phyloP scores from a whole-genome alignment of 2,888 invertebrate species.

The Vesta saturnalis region DNA sequence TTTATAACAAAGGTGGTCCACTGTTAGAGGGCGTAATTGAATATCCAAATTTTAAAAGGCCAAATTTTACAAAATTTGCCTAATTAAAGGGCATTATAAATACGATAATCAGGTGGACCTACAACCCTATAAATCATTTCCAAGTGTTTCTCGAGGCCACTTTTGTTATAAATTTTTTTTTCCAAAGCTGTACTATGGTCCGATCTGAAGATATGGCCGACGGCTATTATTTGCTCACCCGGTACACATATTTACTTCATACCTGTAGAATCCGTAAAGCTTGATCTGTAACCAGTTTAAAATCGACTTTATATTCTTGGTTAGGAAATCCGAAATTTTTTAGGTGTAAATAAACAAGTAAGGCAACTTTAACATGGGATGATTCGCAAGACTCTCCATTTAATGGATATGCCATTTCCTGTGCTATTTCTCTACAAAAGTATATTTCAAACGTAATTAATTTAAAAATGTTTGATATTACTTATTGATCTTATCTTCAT shows the following conservation, averaged over 20 bases:
- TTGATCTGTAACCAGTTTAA: constrained; percentile 97
- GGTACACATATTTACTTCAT: background rate
- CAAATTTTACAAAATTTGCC: too few relatives aligned
- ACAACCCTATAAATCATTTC: too few relatives aligned
- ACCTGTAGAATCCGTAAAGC: constrained; percentile 92
- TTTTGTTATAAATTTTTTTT: too few relatives aligned
- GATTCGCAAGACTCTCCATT: constrained; percentile 82
- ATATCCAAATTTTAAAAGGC: too few relatives aligned
- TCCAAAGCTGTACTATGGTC: too few relatives aligned
- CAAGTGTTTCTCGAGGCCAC: too few relatives aligned
- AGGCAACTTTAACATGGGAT: constrained; percentile 92
- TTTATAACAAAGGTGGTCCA: too few relatives aligned
- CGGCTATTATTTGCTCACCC: background rate
- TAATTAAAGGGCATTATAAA: too few relatives aligned
- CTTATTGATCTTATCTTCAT: constrained; percentile 95
- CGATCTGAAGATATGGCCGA: too few relatives aligned
- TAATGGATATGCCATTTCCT: constrained; percentile 77
- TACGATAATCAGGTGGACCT: too few relatives aligned
- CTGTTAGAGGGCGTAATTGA: too few relatives aligned
- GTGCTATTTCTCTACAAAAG: constrained; percentile 78
- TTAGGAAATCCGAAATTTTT: constrained; percentile 84
- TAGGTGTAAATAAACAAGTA: constrained; percentile 95
- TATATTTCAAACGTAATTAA: constrained; percentile 14
- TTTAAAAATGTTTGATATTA: constrained; percentile 56
- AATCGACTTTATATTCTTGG: constrained; percentile 95